Conservation (phyloP, 2,797 vertebrate species). For the Labroides dimidiatus region DNA sequence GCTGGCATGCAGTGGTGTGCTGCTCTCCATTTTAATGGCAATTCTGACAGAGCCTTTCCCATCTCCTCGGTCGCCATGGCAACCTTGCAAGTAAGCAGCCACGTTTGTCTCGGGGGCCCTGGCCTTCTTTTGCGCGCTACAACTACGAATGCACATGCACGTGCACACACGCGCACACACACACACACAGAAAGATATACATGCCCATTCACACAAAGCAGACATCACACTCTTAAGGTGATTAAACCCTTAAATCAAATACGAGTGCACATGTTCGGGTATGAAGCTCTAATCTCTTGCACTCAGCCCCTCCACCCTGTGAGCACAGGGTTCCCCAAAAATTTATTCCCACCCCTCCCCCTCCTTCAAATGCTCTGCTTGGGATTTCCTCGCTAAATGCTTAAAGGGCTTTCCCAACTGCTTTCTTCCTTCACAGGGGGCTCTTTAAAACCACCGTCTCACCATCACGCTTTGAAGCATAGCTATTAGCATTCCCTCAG, state of each 20-base stretch:
- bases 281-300: constrained; percentile 17
- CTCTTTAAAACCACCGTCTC: background rate
- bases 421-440: constrained; percentile 5
- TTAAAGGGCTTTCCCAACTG: constrained; percentile 49
- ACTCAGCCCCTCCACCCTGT: constrained; percentile 23
- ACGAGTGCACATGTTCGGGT: constrained; percentile 23
- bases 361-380: constrained; percentile 44
- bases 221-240: constrained; percentile 50
- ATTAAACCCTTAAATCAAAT: constrained; percentile 48
- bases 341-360: constrained; percentile 30
- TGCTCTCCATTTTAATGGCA: constrained; percentile 82
- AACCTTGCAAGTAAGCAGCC: constrained; percentile 78
- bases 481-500: constrained; percentile 13
- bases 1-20: constrained; percentile 69
- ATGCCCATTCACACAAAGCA: constrained; percentile 8
- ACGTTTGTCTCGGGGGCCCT: constrained; percentile 82
- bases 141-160: constrained; percentile 60
- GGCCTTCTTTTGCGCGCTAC: constrained; percentile 83
- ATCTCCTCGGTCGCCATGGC: constrained; percentile 80
- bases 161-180: constrained; percentile 42
- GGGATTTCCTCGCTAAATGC: constrained; percentile 63
- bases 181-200: constrained; percentile 14
- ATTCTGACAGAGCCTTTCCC: constrained; percentile 80
- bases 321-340: constrained; percentile 34
- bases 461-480: background rate